Conservation (phyloP, 2,113 vertebrate genomes). For the Bucco capensis region DNA sequence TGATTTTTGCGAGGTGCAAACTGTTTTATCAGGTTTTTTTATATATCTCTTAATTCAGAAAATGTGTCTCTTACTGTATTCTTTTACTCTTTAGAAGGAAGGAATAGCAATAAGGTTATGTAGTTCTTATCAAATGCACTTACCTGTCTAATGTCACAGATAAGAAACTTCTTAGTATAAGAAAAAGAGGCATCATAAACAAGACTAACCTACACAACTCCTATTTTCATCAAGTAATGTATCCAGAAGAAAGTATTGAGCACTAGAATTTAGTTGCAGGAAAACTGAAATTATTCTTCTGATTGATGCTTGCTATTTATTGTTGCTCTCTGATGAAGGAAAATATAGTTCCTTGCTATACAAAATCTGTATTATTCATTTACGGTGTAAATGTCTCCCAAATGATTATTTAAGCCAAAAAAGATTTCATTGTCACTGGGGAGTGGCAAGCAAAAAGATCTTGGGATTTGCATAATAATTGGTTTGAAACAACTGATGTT, state of each 20-base stretch:
- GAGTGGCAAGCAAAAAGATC: slow-evolving; percentile 25
- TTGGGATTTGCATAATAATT: slow-evolving; percentile 66
- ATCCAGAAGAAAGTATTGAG: neutral
- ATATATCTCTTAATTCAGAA: neutral
- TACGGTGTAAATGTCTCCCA: neutral
- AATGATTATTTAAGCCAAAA: slow-evolving; percentile 49
- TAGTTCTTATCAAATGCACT: neutral
- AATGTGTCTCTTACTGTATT: neutral
- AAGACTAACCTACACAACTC: neutral
- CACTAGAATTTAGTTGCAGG: neutral
- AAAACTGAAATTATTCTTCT: neutral
- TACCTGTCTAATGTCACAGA: neutral
- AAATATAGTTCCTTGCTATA: neutral
- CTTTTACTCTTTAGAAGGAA: neutral
- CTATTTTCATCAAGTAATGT: neutral
- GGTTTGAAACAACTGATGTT: slow-evolving; percentile 35
- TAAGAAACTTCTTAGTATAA: neutral
- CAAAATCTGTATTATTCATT: neutral
- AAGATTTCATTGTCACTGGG: slow-evolving; percentile 10
- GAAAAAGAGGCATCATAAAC: neutral
- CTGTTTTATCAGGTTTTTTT: neutral
- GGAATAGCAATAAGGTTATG: neutral
- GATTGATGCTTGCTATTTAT: neutral
- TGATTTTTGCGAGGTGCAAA: neutral
- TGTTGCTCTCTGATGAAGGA: neutral